Percentiles rank a stretch among this genome's conserved stretches.
Evolutionary conservation across 2,113 vertebrate species (phyloP).

Genomic region (Mystacornis crossleyi): DNA sequence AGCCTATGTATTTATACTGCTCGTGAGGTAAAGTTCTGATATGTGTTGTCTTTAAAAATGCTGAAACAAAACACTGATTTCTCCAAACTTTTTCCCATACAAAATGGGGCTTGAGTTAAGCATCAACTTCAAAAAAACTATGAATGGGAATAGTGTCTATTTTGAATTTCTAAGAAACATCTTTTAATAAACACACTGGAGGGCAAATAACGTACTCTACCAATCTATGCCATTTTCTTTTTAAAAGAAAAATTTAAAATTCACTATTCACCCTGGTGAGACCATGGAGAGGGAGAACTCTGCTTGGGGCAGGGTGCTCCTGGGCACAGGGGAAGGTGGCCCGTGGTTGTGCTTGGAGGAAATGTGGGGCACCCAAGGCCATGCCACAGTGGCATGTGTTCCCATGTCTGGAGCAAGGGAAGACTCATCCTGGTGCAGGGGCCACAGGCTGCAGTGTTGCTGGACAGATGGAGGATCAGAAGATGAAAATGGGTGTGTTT

Average conservation of each 20-base stretch:
- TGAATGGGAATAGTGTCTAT: neutral
- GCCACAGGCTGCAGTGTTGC: neutral
- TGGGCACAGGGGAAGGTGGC: neutral
- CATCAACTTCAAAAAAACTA: neutral
- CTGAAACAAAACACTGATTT: neutral
- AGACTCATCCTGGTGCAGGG: neutral
- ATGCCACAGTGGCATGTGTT: accelerated
- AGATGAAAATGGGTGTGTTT: neutral
- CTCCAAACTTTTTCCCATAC: neutral
- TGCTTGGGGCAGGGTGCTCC: neutral
- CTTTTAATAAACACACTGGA: neutral
- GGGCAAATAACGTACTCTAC: neutral
- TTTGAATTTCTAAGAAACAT: neutral
- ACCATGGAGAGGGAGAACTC: neutral
- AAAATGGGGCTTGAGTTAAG: neutral
- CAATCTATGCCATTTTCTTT: neutral
- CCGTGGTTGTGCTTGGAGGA: neutral
- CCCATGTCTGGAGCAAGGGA: neutral
- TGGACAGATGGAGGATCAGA: neutral
- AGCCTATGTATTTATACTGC: neutral
- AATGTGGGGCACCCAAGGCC: accelerated
- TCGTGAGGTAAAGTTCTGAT: neutral
- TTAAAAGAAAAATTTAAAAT: neutral
- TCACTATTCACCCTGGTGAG: neutral
- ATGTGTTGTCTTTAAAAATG: neutral